Evolutionary conservation across 1,140 invertebrate genomes (phyloP), one percentile per base, ranked within the genome.

Genomic region (Chelonus insularis): DNA sequence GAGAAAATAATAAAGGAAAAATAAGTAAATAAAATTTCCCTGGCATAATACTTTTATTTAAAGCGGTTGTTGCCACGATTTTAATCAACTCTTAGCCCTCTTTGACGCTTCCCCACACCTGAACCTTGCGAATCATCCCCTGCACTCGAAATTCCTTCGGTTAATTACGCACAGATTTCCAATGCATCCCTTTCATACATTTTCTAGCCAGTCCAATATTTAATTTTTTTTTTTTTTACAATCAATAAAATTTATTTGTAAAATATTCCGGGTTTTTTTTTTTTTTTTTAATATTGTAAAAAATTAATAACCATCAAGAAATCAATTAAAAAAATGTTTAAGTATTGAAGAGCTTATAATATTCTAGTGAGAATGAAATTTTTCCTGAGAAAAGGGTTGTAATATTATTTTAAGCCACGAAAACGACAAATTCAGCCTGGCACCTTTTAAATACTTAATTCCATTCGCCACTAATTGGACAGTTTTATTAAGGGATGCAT

Each of bases 401-500:
- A 29, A 29, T 3, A 3, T 7, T 29, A 4, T 29, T 29, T 29
- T 29, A 29, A 7, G 7, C 68, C 69, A 67, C 65, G 68, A 67
- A 63, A 68, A 4, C 8, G 29, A 51, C 39, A 48, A 58, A 51
- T 62, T 48, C 18, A 63, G 59, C 43, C 66, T 64, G 68, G 73
- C 72, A 75, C 72, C 71, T 71, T 65, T 51, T 75, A 75, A 78
- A 79, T 79, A 77, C 75, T 75, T 80, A 81, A 81, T 81, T 80
- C 74, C 76, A 80, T 80, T 74, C 70, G 60, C 64, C 66, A 61
- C 67, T 81, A 81, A 81, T 81, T 81, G 78, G 77, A 80, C 72
- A 73, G 73, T 80, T 81, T 81, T 81, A 80, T 80, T 76, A 80
- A 79, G 75, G 74, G 71, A 80, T 81, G 77, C 78, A 81, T 81